Conservation (phyloP, 2,113 vertebrate species). For the Terrapene triunguis region DNA sequence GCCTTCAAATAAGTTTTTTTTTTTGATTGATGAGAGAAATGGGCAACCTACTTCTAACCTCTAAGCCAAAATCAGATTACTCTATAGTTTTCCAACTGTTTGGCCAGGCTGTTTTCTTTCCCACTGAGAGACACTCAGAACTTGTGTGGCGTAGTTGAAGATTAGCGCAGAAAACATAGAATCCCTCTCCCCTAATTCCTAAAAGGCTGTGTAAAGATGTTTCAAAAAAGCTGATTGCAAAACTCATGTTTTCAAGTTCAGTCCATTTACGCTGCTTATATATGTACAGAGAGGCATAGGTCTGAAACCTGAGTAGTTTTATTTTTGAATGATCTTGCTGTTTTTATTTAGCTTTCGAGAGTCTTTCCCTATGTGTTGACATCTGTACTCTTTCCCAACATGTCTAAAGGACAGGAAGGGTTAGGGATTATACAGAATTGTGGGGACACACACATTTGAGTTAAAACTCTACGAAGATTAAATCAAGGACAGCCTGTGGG, state of each 20-base stretch:
- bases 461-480: fast-evolving
- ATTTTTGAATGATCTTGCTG: conserved; percentile 22
- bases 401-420: background rate
- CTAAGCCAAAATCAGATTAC: background rate
- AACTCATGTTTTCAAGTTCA: conserved; percentile 46
- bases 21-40: conserved; percentile 54
- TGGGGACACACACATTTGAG: background rate
- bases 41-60: conserved; percentile 26
- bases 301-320: conserved; percentile 33
- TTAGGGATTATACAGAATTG: background rate
- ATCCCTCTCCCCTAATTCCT: conserved; percentile 45
- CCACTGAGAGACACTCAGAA: conserved; percentile 37
- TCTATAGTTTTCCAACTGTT: conserved; percentile 52
- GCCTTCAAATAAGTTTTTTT: conserved; percentile 45
- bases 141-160: conserved; percentile 46
- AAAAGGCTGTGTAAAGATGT: conserved; percentile 44
- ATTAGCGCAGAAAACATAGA: conserved; percentile 40
- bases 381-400: background rate
- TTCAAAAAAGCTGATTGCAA: conserved; percentile 36
- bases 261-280: conserved; percentile 25
- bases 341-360: conserved; percentile 24
- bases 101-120: conserved; percentile 52
- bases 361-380: background rate
- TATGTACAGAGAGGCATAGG: background rate
- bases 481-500: background rate